Percentiles rank a stretch among this genome's conserved stretches.
Evolutionary conservation across 2,113 vertebrate genomes (phyloP).

Genomic region (Tenebrosternarchus preto): DNA sequence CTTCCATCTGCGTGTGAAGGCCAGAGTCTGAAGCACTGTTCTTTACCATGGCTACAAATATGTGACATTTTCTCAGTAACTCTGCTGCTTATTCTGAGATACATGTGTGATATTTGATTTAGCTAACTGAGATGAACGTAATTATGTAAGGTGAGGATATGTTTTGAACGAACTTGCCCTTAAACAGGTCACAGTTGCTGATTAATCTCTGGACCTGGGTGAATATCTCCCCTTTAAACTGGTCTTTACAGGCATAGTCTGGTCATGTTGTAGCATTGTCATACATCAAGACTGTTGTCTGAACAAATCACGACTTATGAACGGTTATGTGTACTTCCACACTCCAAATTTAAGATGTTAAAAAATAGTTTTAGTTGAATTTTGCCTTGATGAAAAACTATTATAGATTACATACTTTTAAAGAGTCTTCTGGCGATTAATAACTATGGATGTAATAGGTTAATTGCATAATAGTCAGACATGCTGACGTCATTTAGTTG

Average conservation of each 20-base stretch:
- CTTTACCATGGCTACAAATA: neutral
- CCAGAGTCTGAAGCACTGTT: neutral
- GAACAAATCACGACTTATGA: too few relatives aligned
- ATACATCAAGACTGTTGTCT: too few relatives aligned
- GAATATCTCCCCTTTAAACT: neutral
- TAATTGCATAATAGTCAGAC: neutral
- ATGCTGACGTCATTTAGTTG: constrained; percentile 3
- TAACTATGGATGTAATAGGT: neutral
- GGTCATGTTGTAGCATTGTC: neutral
- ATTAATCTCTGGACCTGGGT: neutral
- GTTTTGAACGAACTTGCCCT: neutral
- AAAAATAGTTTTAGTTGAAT: neutral
- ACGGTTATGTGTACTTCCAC: too few relatives aligned
- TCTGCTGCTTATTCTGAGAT: neutral
- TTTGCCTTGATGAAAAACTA: neutral
- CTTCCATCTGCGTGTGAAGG: neutral
- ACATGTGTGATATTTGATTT: neutral
- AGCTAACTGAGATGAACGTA: neutral
- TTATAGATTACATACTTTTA: neutral
- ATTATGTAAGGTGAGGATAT: neutral
- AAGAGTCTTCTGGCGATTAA: neutral
- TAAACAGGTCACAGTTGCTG: neutral
- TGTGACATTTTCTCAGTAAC: neutral
- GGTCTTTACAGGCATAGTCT: neutral
- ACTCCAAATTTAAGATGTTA: too few relatives aligned